A percentile compares a stretch with the other conserved stretches of the same genome.
These are phyloP conservation scores for Lagopus muta DNA, from an alignment of 2,113 vertebrate species.

Conservation along the genomic window DNA sequence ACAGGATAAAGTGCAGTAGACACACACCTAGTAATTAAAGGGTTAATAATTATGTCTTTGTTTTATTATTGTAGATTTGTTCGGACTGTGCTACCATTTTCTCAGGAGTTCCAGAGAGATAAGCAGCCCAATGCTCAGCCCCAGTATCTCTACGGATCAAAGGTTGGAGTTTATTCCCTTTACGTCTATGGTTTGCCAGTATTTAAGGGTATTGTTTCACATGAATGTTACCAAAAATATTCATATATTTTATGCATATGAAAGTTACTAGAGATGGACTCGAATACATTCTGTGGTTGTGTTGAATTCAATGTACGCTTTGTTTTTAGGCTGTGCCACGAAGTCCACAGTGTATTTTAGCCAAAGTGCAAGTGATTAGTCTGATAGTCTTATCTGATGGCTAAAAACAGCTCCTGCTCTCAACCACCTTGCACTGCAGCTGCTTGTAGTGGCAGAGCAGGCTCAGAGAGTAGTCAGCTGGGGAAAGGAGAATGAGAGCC, in stretches of 20 bases:
- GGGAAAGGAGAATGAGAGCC: too few relatives aligned
- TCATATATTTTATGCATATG: not conserved
- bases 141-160: constrained; percentile 89
- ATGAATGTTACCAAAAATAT: not conserved
- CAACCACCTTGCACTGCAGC: not conserved
- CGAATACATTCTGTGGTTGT: not conserved
- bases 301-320: not conserved
- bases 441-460: not conserved
- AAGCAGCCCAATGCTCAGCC: constrained; percentile 92
- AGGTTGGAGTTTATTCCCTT: constrained; percentile 75
- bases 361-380: not conserved
- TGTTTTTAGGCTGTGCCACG: not conserved
- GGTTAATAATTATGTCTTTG: not conserved
- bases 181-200: not conserved
- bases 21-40: not conserved
- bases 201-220: not conserved
- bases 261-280: not conserved
- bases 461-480: not conserved
- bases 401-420: constrained; percentile 10
- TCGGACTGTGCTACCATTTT: constrained; percentile 88
- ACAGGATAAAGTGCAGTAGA: not conserved
- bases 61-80: constrained; percentile 81
- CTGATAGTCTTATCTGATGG: not conserved
- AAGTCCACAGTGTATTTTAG: not conserved
- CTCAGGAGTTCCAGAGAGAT: constrained; percentile 91